Percentiles rank a stretch among this genome's conserved stretches.
Evolutionary conservation across 2,797 vertebrate genomes (phyloP).

Genomic region (Urophycis tenuis): DNA sequence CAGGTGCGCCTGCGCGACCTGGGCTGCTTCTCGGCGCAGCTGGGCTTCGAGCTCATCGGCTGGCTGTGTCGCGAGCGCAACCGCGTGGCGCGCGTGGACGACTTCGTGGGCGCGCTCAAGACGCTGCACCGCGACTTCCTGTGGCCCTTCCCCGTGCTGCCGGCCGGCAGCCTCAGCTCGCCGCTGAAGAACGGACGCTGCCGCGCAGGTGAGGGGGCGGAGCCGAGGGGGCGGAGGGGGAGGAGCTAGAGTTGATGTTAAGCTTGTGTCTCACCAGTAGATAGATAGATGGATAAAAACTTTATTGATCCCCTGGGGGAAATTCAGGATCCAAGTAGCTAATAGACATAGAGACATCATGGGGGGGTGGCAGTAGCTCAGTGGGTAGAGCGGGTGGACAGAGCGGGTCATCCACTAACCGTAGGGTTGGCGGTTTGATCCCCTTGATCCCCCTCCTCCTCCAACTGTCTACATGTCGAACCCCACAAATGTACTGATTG

Average conservation of each 20-base stretch:
- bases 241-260: neutral
- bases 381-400: no score
- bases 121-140: conserved; percentile 92
- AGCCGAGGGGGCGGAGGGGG: neutral
- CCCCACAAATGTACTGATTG: no score
- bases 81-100: conserved; percentile 85
- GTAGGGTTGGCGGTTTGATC: no score
- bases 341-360: no score
- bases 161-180: conserved; percentile 80
- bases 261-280: no score
- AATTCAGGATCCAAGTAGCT: no score
- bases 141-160: conserved; percentile 93
- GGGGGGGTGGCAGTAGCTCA: no score
- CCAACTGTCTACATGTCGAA: no score
- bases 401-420: no score
- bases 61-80: conserved; percentile 92
- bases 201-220: conserved; percentile 72
- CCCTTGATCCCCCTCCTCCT: no score
- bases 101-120: conserved; percentile 91
- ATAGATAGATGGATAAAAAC: no score
- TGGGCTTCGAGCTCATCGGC: conserved; percentile 94
- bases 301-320: no score
- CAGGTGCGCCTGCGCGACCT: conserved; percentile 91
- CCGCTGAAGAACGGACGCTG: conserved; percentile 92
- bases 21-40: conserved; percentile 90